Evolutionary conservation across 37 sponge, comb jelly and placozoan species (phyloP).

Genomic region (Agelas oroides): DNA sequence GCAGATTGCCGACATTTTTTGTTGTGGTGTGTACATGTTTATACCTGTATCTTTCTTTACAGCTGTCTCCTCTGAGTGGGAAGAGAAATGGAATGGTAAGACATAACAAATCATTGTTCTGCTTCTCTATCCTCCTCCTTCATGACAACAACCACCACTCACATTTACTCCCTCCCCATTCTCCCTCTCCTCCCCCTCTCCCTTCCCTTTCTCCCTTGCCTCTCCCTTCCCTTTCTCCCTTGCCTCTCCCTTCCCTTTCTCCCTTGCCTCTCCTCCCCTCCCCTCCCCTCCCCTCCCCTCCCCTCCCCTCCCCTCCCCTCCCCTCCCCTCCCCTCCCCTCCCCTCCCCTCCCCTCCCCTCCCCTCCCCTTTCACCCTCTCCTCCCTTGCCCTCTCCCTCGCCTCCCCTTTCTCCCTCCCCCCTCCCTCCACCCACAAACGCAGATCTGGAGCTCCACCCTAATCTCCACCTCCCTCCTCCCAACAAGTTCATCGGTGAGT

Average conservation of each 20-base stretch:
- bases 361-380: not conserved
- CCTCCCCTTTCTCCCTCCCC: not conserved
- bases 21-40: not conserved
- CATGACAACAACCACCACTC: too few species aligned
- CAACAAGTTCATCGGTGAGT: conserved; percentile 60
- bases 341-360: not conserved
- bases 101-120: not conserved
- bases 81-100: conserved; percentile 3
- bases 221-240: not conserved
- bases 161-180: too few species aligned
- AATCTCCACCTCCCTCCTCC: conserved; percentile 53
- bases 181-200: not conserved
- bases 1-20: not conserved
- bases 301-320: not conserved
- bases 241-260: too few species aligned
- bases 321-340: too few species aligned
- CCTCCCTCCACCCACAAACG: not conserved
- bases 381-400: not conserved
- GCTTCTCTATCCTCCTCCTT: not conserved
- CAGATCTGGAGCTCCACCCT: conserved; percentile 7
- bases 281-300: not conserved
- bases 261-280: too few species aligned
- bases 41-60: not conserved
- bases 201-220: not conserved
- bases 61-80: conserved; percentile 58